phyloP scores from a whole-genome alignment of 92 coral and sea anemone genomes.

The Paragorgia papillata region DNA sequence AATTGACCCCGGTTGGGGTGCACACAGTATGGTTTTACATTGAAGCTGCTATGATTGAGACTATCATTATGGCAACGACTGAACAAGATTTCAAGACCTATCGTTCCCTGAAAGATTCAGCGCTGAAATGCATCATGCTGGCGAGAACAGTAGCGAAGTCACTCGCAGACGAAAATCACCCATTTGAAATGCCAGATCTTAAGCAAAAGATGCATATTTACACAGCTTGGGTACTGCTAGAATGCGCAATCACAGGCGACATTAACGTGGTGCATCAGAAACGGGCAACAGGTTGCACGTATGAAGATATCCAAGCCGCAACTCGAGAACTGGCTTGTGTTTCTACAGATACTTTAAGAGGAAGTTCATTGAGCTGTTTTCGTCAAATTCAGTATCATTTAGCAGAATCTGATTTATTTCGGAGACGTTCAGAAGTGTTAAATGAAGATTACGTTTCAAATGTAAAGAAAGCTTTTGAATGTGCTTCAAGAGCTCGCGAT shows the following conservation, averaged over 20 bases:
- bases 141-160: background rate
- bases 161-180: background rate
- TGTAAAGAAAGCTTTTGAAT: background rate
- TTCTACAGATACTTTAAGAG: background rate
- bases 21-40: constrained; percentile 43
- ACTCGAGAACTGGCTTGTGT: background rate
- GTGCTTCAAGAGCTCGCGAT: background rate
- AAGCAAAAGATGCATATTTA: background rate
- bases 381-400: background rate
- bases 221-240: background rate
- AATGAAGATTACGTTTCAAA: background rate
- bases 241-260: background rate
- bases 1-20: constrained; percentile 33
- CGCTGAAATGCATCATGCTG: background rate
- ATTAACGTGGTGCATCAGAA: no score
- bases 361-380: background rate
- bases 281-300: background rate
- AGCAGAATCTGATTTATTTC: background rate
- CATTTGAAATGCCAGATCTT: background rate
- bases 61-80: constrained; percentile 21
- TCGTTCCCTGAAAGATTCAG: background rate
- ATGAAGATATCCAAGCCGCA: background rate
- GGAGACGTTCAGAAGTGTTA: background rate
- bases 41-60: constrained; percentile 46
- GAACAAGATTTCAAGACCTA: background rate